A percentile compares a stretch with the other conserved stretches of the same genome.
These are phyloP conservation scores for Hiodon alosoides DNA, from an alignment of 2,113 vertebrate species.

Conservation along the genomic window DNA sequence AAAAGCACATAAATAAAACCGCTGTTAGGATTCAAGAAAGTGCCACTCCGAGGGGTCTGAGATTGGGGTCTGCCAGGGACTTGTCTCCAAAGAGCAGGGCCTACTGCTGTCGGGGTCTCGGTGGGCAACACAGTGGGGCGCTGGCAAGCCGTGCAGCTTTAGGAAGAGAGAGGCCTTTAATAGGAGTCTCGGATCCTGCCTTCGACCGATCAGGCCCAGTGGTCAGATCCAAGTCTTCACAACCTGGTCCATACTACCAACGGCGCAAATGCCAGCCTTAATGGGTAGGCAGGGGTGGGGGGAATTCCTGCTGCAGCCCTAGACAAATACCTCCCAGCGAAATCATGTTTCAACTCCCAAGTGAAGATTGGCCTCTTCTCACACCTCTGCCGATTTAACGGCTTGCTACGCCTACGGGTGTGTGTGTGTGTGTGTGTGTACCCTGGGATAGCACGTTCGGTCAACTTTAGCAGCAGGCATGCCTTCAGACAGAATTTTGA, in stretches of 20 bases:
- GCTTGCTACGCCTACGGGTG: too few species aligned
- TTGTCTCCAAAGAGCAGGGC: too few species aligned
- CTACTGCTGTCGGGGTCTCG: too few species aligned
- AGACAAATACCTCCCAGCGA: neutral
- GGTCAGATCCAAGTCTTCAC: constrained; percentile 28
- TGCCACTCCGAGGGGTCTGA: too few species aligned
- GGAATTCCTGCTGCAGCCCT: constrained; percentile 25
- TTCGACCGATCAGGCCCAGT: neutral
- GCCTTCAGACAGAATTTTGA: neutral
- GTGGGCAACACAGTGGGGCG: too few species aligned
- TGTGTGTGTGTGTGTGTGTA: too few species aligned
- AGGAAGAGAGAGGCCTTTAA: neutral
- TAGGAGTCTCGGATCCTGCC: neutral
- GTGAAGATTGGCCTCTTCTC: neutral
- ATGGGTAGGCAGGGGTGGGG: constrained; percentile 25
- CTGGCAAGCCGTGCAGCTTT: neutral
- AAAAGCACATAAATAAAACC: too few species aligned
- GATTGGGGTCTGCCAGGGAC: too few species aligned
- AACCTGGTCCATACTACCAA: constrained; percentile 41
- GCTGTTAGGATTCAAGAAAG: too few species aligned
- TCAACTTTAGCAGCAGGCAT: neutral
- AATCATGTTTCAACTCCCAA: neutral
- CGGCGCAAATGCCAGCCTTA: constrained; percentile 41
- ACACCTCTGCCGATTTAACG: too few species aligned
- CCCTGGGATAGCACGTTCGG: too few species aligned